Evolutionary conservation across 2,797 vertebrate species (phyloP), one percentile per base, ranked within the genome.

Genomic region (Streptopelia turtur): DNA sequence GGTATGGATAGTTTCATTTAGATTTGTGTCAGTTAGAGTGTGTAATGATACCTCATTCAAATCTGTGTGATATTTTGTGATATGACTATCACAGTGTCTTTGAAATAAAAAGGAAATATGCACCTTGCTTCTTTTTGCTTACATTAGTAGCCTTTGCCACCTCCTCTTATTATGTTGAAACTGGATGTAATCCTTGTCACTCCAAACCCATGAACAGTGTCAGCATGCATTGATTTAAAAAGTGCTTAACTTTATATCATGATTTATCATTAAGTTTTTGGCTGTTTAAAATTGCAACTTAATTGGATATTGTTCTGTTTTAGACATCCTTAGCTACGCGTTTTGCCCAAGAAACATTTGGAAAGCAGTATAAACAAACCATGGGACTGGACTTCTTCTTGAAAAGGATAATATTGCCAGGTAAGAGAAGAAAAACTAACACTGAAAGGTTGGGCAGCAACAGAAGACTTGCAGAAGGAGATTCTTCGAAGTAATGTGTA

Each of bases 311-410:
- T 87, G 45, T 95, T 97, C 84, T 95, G 49, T 98, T 98, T 98
- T 98, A 99, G 99, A 99, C 99, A n/a, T 99, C 99, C 95, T 98
- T 99, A 98, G 98, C 99, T 97, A 99, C 98, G 76, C 98, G 99
- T 97, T 99, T 99, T 98, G 98, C 99, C 95, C 99, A 99, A 98
- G 99, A 99, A 98, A 98, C 99, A 53, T 99, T 99, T 98, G 99
- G 99, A 97, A 99, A 99, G 97, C 99, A 99, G 97, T 99, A 99
- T 98, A 99, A 99, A 98, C 99, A 99, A 98, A 99, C 99, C 94
- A 98, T 99, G 94, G 99, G 99, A 97, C 98, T 99, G 98, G 99
- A 99, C 98, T 99, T 99, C 98, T 99, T 99, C 98, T 98, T 99
- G 98, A 99, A 98, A 98, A 99, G 99, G 98, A 99, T 99, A 98